These are phyloP conservation scores for Callinectes sapidus DNA, from an alignment of 2,888 invertebrate genomes.

Conservation along the genomic window DNA sequence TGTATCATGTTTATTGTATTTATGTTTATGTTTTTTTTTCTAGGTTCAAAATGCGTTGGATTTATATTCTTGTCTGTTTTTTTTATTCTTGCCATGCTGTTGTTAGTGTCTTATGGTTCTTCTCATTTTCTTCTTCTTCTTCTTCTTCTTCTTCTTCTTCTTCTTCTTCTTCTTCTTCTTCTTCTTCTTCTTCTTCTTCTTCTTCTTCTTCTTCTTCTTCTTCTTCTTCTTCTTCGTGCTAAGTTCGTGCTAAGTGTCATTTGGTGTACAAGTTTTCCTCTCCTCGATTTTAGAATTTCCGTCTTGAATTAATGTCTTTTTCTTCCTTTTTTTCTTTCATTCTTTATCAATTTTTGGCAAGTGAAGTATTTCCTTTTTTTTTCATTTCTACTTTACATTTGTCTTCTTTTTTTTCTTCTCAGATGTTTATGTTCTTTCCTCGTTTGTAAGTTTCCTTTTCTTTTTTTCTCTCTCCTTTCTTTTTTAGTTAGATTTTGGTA, in stretches of 20 bases:
- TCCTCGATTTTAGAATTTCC: background rate
- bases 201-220: background rate
- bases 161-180: background rate
- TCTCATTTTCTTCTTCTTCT: no score
- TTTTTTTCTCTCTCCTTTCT: background rate
- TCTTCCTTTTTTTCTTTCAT: background rate
- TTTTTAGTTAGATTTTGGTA: background rate
- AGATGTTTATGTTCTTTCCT: no score
- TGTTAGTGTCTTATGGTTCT: no score
- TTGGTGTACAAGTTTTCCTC: background rate
- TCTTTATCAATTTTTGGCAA: no score
- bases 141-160: background rate
- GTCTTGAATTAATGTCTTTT: background rate
- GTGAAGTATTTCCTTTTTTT: background rate
- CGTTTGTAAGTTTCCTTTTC: background rate
- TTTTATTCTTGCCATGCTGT: no score
- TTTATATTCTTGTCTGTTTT: no score
- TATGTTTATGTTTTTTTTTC: no score
- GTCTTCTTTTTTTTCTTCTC: background rate
- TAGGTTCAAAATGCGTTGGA: no score
- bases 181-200: background rate
- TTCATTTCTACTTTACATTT: background rate
- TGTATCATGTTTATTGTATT: no score
- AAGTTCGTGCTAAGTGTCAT: background rate
- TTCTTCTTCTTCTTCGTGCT: background rate